Conservation (phyloP, 2,113 vertebrate genomes). For the Xenopus laevis region DNA sequence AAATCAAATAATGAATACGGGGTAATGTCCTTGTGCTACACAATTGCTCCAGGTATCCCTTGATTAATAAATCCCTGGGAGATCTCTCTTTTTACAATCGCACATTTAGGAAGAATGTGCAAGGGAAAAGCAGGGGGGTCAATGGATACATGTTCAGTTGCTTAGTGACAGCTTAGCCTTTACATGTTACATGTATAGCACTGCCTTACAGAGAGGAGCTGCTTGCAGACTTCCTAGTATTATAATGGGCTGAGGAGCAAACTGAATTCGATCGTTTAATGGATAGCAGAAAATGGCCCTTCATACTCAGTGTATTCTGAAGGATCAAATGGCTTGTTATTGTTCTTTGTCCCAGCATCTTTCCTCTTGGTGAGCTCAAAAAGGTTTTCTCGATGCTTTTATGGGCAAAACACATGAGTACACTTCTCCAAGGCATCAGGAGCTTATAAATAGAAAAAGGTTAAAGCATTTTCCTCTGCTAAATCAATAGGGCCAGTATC, state of each 20-base stretch:
- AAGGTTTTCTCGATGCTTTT: slow-evolving; percentile 46
- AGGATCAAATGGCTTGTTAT: slow-evolving; percentile 25
- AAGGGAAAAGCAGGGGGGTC: too few relatives aligned
- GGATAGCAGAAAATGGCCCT: slow-evolving; percentile 8
- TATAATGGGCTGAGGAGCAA: not conserved
- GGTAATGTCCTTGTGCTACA: too few relatives aligned
- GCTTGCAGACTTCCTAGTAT: too few relatives aligned
- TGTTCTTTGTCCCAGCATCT: slow-evolving; percentile 4
- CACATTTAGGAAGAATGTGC: too few relatives aligned
- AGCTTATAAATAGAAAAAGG: slow-evolving; percentile 62
- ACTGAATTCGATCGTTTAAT: slow-evolving; percentile 14
- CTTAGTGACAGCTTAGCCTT: too few relatives aligned
- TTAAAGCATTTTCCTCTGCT: slow-evolving; percentile 53
- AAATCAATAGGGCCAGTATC: slow-evolving; percentile 62
- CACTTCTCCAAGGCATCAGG: slow-evolving; percentile 53
- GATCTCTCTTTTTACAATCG: too few relatives aligned
- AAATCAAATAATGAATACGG: too few relatives aligned
- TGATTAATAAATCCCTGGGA: too few relatives aligned
- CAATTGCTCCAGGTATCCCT: too few relatives aligned
- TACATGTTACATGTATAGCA: too few relatives aligned
- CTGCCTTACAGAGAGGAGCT: too few relatives aligned
- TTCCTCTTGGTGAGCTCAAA: slow-evolving; percentile 5
- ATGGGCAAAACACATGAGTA: slow-evolving; percentile 46
- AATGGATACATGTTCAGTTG: too few relatives aligned
- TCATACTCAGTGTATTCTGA: not conserved